Evolutionary conservation across 2,797 vertebrate genomes (phyloP), one percentile per base, ranked within the genome.

Genomic region (Eptatretus atami): DNA sequence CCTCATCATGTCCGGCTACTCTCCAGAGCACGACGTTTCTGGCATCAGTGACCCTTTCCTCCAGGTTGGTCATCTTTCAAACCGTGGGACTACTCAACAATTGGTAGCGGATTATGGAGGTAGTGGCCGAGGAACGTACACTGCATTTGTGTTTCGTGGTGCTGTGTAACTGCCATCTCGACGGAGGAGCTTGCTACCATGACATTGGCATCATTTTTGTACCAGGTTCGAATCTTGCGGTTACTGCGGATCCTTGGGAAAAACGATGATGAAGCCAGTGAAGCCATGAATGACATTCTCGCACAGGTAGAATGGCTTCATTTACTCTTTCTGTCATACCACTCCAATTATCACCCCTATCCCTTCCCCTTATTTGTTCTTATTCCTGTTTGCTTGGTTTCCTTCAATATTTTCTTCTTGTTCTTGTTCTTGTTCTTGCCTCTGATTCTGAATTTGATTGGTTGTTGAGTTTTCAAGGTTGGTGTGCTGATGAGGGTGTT

Each of bases 251-350:
- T 99, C 78, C 77, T 99, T 73, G 92, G 90, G 70, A 81, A 80
- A 77, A 84, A 84, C 65, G 90, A 99, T 63, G 92, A 99, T 11
- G 92, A 99, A 74, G 95, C 90, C 65, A 99, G 92, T 77, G 92
- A 99, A 82, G 92, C 92, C 68, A 99, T 99, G 92, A 99, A 99
- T 74, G 92, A 99, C 73, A 98, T 99, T 74, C 83, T 99, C 75
- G 92, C 92, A 72, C 92, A 99, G 82, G 92, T 99, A 67, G 75
- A 77, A 66, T 65, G 57, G 14, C 65, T 65, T 64, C 63, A 63
- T 14, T 11, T 13, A 53, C 57, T 44, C 31, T 44, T 44, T 44
- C 31, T 44, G 31, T 44, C 31, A 44, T 44, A 5, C 4, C 31
- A 44, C 31, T 8, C 19, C 19, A 19, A 19, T 19, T 19, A 60